A percentile compares a stretch with the other conserved stretches of the same genome.
Conservation (phyloP, 2,113 vertebrate species). For the Hoplias malabaricus region DNA sequence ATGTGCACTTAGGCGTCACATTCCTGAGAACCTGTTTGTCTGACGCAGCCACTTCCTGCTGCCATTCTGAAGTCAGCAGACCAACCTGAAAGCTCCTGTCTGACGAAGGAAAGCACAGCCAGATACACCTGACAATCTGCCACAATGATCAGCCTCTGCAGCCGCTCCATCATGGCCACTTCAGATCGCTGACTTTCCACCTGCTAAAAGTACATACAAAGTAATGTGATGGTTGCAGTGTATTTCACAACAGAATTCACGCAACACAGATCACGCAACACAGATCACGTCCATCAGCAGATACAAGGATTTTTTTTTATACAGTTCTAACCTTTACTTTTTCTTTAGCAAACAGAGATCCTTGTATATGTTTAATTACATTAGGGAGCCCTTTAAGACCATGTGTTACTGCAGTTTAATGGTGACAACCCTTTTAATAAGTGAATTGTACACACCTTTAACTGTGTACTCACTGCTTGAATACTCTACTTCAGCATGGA, state of each 20-base stretch:
- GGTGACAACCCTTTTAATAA: too few relatives aligned
- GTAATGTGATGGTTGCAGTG: background rate
- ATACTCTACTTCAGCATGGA: too few relatives aligned
- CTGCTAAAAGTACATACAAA: conserved; percentile 64
- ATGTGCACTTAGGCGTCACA: background rate
- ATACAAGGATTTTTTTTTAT: background rate
- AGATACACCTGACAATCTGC: conserved; percentile 98
- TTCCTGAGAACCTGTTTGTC: background rate
- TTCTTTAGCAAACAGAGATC: background rate
- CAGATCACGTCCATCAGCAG: background rate
- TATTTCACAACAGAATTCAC: background rate
- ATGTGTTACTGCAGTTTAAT: too few relatives aligned
- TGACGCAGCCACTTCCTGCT: background rate
- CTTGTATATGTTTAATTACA: too few relatives aligned
- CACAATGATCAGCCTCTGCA: conserved; percentile 95
- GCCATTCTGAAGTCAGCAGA: background rate
- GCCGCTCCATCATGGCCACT: conserved; percentile 84
- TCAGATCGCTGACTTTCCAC: conserved; percentile 85
- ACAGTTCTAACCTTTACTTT: background rate
- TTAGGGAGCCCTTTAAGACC: background rate
- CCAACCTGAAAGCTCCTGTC: conserved; percentile 94
- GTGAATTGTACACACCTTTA: too few relatives aligned
- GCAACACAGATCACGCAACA: background rate
- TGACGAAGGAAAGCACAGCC: conserved; percentile 93
- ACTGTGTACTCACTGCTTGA: too few relatives aligned